Evolutionary conservation across 1,140 invertebrate genomes (phyloP).

Genomic region (Drosophila auraria): DNA sequence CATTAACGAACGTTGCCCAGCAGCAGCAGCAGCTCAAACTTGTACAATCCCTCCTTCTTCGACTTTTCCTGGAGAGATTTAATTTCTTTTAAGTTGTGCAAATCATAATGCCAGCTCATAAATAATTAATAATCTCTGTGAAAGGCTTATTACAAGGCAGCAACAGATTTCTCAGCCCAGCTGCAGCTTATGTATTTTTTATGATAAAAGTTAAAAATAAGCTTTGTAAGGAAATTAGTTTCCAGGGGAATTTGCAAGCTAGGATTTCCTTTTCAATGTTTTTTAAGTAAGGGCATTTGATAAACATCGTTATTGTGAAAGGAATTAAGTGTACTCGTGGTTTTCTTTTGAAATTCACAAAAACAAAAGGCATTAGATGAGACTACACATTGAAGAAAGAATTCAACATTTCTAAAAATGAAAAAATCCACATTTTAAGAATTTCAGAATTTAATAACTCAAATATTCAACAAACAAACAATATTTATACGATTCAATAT

Average conservation of each 20-base stretch:
- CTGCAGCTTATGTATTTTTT: constrained; percentile 9
- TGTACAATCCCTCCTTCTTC: not conserved
- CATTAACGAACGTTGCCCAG: constrained; percentile 56
- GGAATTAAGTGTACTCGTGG: constrained; percentile 1
- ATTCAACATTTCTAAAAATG: no score
- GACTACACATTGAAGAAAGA: not conserved
- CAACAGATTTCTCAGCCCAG: constrained; percentile 4
- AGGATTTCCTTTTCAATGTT: not conserved
- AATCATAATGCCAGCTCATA: constrained; percentile 35
- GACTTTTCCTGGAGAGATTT: not conserved
- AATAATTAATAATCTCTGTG: constrained; percentile 46
- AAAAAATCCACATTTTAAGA: no score
- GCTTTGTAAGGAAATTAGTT: constrained; percentile 7
- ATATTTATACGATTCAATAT: not conserved
- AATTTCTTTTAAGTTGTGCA: constrained; percentile 27
- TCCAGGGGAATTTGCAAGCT: not conserved
- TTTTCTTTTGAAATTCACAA: not conserved
- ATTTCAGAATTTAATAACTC: no score
- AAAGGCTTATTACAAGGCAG: constrained; percentile 28
- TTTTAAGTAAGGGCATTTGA: not conserved
- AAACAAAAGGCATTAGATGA: not conserved
- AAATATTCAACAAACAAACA: not conserved
- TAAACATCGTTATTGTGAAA: not conserved
- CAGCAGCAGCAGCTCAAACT: not conserved
- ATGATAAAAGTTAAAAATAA: constrained; percentile 21